Conservation (phyloP, 92 coral and sea anemone genomes). For the Siderastrea radians region DNA sequence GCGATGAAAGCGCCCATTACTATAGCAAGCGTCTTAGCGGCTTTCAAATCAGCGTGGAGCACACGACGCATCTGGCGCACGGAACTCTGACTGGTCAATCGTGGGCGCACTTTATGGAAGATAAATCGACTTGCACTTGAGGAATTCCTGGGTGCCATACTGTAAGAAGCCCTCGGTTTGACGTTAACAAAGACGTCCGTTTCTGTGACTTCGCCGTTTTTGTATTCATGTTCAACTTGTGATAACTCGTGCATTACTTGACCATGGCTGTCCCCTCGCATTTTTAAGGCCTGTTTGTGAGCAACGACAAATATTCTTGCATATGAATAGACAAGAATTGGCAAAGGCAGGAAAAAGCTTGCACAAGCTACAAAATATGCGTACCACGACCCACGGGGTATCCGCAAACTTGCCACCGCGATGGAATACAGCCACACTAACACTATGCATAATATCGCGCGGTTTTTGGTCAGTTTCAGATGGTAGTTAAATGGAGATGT, state of each 20-base stretch:
- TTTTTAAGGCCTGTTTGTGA: constrained; percentile 78
- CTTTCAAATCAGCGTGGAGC: constrained; percentile 79
- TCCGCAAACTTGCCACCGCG: constrained; percentile 61
- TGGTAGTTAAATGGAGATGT: constrained; percentile 83
- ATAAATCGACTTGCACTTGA: constrained; percentile 35
- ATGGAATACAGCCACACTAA: constrained; percentile 83
- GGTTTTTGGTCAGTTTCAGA: constrained; percentile 73
- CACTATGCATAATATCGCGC: constrained; percentile 73
- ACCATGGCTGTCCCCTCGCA: constrained; percentile 52
- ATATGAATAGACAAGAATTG: constrained; percentile 81
- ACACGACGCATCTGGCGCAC: constrained; percentile 70
- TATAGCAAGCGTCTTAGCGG: constrained; percentile 88
- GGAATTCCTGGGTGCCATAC: constrained; percentile 11
- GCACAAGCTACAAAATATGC: constrained; percentile 81
- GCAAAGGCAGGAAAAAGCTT: constrained; percentile 85
- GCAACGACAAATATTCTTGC: constrained; percentile 85
- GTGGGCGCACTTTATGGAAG: constrained; percentile 63
- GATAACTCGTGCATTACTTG: constrained; percentile 33
- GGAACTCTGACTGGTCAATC: constrained; percentile 72
- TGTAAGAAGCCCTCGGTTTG: constrained; percentile 44
- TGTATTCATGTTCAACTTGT: constrained; percentile 32
- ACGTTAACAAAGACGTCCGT: constrained; percentile 28
- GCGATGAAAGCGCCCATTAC: constrained; percentile 90
- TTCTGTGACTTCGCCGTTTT: constrained; percentile 40
- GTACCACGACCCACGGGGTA: constrained; percentile 48